Base-by-base conservation (phyloP, 2,113 vertebrate species). In the Amazona vittata region DNA sequence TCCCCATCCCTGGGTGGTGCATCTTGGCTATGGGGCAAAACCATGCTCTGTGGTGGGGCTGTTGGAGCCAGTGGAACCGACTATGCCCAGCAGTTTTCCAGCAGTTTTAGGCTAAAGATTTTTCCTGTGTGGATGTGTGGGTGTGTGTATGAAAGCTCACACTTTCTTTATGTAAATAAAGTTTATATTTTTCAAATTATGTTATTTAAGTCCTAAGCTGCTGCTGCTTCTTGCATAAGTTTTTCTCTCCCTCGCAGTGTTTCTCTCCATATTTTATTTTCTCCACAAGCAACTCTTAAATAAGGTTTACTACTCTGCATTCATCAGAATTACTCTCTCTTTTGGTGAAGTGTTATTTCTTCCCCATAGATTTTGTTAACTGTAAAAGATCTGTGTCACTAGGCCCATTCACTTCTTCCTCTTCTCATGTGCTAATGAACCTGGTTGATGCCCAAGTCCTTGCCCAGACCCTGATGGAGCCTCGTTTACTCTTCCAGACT, bases 61-160 rank as follows among this genome's bases (percentile, higher is more conserved):
- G 0, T 12, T 2, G 0, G 46, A 46, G 19, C 37, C 2, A 2
- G 15, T 46, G 67, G 28, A 49, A 29, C 50, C 2, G 4, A 17
- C 68, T 20, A 5, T 46, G 24, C 5, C 33, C 2, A 7, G 21
- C 22, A 17, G 9, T 87, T 83, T 93, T 84, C 37, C 41, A 57
- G 24, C 29, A n/a, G 7, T 80, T 86, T n/a, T 18, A 17, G 12
- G 26, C 35, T 69, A 29, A 60, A 83, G 14, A 3, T 55, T 89
- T 71, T 89, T 52, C 15, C 1, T 1, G 1, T 46, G 55, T 81
- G 53, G 26, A 9, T 63, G 8, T 62, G 33, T 52, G 37, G 2
- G 17, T 33, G 22, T 83, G 6, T 46, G 10, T 31, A 43, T 80
- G n/a, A 68, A 86, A 91, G 15, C 17, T 83, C 65, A 18, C 13